Evolutionary conservation across 92 coral and sea anemone genomes (phyloP).

Genomic region (Micromussa lordhowensis): DNA sequence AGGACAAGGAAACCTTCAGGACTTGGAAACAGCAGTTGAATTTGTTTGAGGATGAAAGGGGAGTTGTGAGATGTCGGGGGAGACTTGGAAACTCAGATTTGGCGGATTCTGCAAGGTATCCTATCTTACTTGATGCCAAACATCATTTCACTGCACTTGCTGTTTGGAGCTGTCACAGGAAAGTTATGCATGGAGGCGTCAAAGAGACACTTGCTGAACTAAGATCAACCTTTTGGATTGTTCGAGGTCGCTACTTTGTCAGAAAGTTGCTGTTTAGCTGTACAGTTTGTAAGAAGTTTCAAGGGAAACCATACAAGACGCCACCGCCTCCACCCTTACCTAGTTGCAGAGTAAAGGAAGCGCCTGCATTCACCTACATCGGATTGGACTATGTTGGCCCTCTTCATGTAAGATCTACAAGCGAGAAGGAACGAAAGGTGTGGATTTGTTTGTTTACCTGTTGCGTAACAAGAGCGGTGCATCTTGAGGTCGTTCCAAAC

Average conservation of each 20-base stretch:
- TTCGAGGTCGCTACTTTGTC: constrained; percentile 29
- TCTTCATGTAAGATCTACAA: constrained; percentile 3
- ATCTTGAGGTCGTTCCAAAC: constrained; percentile 52
- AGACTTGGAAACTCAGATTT: background rate
- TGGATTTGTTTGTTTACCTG: constrained; percentile 66
- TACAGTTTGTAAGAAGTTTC: constrained; percentile 23
- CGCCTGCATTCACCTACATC: constrained; percentile 35
- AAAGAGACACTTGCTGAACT: constrained; percentile 52
- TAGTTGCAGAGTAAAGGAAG: constrained; percentile 40
- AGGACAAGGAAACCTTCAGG: background rate
- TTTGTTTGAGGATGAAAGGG: constrained; percentile 11
- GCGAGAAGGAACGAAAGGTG: background rate
- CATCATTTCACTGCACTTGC: constrained; percentile 17
- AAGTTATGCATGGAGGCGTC: constrained; percentile 57
- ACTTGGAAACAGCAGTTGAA: background rate
- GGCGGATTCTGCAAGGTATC: constrained; percentile 2
- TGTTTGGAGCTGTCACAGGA: constrained; percentile 8
- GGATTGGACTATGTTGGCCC: constrained; percentile 61
- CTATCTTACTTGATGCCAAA: background rate
- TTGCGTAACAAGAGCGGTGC: constrained; percentile 41
- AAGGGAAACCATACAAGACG: constrained; percentile 43
- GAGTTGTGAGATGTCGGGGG: constrained; percentile 1
- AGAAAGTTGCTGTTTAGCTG: constrained; percentile 31
- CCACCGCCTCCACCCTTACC: constrained; percentile 44
- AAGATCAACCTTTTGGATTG: constrained; percentile 38